Evolutionary conservation across 2,888 invertebrate species (phyloP).

Genomic region (Drosophila suboccidentalis): DNA sequence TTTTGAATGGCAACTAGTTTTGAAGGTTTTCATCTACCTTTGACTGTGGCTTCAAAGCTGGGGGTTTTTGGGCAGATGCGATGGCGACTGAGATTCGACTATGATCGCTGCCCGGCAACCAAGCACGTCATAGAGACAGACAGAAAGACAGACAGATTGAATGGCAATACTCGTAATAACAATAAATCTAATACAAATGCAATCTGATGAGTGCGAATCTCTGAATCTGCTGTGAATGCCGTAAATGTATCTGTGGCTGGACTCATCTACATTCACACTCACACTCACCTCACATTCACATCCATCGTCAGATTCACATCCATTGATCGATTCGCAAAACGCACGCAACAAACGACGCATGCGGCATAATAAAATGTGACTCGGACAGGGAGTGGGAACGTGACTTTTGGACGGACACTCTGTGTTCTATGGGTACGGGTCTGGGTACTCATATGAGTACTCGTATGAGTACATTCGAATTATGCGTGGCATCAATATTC

Average conservation of each 20-base stretch:
- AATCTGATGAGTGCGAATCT: constrained; percentile 7
- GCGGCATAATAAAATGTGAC: constrained; percentile 62
- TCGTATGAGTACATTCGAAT: constrained; percentile 43
- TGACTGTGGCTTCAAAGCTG: constrained; percentile 3
- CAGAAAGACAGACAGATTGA: constrained; percentile 9
- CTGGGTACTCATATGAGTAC: neutral
- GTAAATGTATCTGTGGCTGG: constrained; percentile 10
- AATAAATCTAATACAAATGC: constrained; percentile 35
- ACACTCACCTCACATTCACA: neutral
- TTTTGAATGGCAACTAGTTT: constrained; percentile 50
- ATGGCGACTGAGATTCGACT: neutral
- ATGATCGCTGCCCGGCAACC: constrained; percentile 25
- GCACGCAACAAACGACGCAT: constrained; percentile 60
- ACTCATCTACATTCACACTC: constrained; percentile 3
- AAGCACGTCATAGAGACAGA: constrained; percentile 25
- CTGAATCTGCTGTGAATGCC: constrained; percentile 6
- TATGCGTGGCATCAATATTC: constrained; percentile 74
- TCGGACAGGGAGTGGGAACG: constrained; percentile 51
- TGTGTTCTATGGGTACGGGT: constrained; percentile 43
- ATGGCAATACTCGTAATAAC: constrained; percentile 32
- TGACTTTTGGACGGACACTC: constrained; percentile 53
- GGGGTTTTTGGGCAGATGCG: constrained; percentile 18
- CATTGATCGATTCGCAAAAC: constrained; percentile 70
- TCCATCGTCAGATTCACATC: constrained; percentile 25
- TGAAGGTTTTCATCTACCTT: constrained; percentile 26